Conservation (phyloP, 2,888 invertebrate species). For the Ormyrus thymus region DNA sequence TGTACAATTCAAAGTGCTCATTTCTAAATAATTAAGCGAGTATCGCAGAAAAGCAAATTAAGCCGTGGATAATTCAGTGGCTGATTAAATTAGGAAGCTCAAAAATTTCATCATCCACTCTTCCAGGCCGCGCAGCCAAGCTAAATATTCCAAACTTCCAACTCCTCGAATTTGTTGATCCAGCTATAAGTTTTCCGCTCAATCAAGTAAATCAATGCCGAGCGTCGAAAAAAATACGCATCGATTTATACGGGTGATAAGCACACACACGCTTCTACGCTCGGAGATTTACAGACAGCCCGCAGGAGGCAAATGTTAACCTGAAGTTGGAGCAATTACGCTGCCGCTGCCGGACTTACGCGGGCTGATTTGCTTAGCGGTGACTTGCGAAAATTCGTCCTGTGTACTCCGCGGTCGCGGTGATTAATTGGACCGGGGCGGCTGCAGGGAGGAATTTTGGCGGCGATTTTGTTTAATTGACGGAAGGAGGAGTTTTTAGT, state of each 20-base stretch:
- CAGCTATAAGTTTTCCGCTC: constrained; percentile 43
- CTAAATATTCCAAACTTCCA: constrained; percentile 37
- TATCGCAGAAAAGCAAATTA: not conserved
- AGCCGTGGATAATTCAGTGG: constrained; percentile 9
- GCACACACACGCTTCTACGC: not conserved
- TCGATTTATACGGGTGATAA: not conserved
- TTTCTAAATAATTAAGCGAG: too few relatives aligned
- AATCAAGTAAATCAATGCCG: constrained; percentile 34
- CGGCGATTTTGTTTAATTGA: too few relatives aligned
- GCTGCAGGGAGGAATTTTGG: too few relatives aligned
- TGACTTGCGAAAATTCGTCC: too few relatives aligned
- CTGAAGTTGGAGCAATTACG: not conserved
- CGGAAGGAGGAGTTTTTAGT: too few relatives aligned
- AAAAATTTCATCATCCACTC: constrained; percentile 43
- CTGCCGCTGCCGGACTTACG: constrained; percentile 4
- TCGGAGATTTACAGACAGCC: constrained; percentile 47
- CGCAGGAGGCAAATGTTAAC: constrained; percentile 26
- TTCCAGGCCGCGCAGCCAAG: not conserved
- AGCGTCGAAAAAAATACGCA: not conserved
- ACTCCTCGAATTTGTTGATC: constrained; percentile 38
- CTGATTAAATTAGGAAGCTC: constrained; percentile 25
- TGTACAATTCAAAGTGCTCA: too few relatives aligned
- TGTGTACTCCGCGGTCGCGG: too few relatives aligned
- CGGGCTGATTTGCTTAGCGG: not conserved
- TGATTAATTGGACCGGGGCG: too few relatives aligned